Evolutionary conservation across 2,888 invertebrate species (phyloP).

Genomic region (Melanargia galathea): DNA sequence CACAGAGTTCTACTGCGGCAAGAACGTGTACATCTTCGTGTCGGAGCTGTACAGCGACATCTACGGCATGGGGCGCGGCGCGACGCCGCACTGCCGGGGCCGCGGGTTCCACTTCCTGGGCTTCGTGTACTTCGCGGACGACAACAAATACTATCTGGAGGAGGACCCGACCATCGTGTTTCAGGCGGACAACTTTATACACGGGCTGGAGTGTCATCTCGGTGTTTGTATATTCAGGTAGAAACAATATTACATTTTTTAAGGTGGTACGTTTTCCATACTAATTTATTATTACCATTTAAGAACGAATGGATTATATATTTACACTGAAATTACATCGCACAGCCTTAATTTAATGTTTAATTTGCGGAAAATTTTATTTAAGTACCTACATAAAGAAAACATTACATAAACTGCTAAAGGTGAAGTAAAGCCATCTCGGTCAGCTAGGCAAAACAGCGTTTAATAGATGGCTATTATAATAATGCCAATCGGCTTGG

Average conservation of each 20-base stretch:
- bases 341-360: too few relatives aligned
- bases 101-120: slow-evolving; percentile 71
- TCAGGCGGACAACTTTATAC: slow-evolving; percentile 69
- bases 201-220: slow-evolving; percentile 71
- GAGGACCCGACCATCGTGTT: slow-evolving; percentile 70
- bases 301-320: too few relatives aligned
- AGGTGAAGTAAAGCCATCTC: too few relatives aligned
- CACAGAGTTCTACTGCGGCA: slow-evolving; percentile 72
- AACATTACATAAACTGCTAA: too few relatives aligned
- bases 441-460: too few relatives aligned
- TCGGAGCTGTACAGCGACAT: slow-evolving; percentile 74
- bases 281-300: too few relatives aligned
- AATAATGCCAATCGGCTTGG: too few relatives aligned
- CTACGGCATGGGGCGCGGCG: slow-evolving; percentile 67
- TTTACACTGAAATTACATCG: too few relatives aligned
- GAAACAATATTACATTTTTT: background rate
- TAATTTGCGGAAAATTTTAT: too few relatives aligned
- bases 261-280: too few relatives aligned
- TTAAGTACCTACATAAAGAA: too few relatives aligned
- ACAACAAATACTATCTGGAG: slow-evolving; percentile 64
- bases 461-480: too few relatives aligned
- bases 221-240: slow-evolving; percentile 72
- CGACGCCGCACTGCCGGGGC: slow-evolving; percentile 64
- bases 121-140: slow-evolving; percentile 70
- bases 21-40: slow-evolving; percentile 69